Evolutionary conservation across 2,888 invertebrate species (phyloP).

Genomic region (Sarcophaga carnaria): DNA sequence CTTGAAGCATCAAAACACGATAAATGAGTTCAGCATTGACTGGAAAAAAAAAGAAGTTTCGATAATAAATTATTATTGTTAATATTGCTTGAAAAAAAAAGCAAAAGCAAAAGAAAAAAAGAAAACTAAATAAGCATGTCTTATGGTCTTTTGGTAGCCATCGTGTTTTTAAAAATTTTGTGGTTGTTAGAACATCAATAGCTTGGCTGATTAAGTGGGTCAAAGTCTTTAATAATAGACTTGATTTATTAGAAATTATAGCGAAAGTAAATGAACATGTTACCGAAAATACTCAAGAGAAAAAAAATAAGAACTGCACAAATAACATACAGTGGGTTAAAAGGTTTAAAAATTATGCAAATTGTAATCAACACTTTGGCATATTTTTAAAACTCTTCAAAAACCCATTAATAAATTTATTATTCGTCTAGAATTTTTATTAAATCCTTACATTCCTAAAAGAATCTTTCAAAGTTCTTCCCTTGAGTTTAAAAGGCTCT

Average conservation of each 20-base stretch:
- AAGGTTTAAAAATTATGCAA: neutral
- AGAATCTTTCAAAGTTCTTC: no score
- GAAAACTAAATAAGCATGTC: conserved; percentile 3
- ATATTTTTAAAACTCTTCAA: no score
- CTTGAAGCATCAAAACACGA: conserved; percentile 81
- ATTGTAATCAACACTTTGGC: no score
- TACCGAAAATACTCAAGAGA: conserved; percentile 9
- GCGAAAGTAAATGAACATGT: conserved; percentile 49
- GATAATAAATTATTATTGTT: conserved; percentile 55
- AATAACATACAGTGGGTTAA: neutral
- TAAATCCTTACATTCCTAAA: no score
- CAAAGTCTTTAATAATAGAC: conserved; percentile 64
- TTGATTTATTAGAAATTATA: conserved; percentile 62
- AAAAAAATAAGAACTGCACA: neutral
- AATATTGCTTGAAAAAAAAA: conserved; percentile 27
- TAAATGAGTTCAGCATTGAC: conserved; percentile 81
- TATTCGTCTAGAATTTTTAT: no score
- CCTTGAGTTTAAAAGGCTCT: no score
- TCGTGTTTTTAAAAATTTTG: conserved; percentile 2
- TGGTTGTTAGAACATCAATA: neutral
- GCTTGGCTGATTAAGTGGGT: conserved; percentile 60
- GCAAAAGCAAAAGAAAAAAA: neutral
- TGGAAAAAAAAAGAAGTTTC: conserved; percentile 67
- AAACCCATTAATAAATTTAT: no score
- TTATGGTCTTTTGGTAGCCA: conserved; percentile 30